Percentiles rank a stretch among this genome's conserved stretches.
phyloP scores from a whole-genome alignment of 2,113 vertebrate genomes.

The Pavo muticus region DNA sequence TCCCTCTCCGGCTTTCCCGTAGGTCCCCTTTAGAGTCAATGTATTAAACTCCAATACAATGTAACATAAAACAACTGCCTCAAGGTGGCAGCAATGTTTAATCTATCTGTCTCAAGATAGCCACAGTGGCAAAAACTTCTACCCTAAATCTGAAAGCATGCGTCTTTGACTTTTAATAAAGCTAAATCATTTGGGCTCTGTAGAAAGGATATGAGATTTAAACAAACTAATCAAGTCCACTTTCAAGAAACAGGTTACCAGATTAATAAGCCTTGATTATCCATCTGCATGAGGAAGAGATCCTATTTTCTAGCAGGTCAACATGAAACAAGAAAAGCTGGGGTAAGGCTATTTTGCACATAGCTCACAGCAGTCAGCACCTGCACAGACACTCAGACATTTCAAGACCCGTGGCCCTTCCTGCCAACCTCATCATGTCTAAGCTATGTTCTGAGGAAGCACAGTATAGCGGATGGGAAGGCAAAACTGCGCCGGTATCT shows the following conservation, averaged over 20 bases:
- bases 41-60: background rate
- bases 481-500: background rate
- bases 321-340: background rate
- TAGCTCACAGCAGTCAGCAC: background rate
- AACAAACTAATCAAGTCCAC: background rate
- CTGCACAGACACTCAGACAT: background rate
- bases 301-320: background rate
- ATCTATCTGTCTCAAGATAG: background rate
- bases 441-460: background rate
- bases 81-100: constrained; percentile 58
- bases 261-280: background rate
- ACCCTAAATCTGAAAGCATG: background rate
- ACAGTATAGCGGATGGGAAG: background rate
- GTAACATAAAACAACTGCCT: background rate
- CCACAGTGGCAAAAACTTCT: background rate
- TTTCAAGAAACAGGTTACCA: background rate
- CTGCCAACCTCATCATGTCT: background rate
- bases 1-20: no score
- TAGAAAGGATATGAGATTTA: background rate
- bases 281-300: background rate
- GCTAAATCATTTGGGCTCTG: background rate
- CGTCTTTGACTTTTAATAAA: background rate
- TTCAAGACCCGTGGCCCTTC: background rate
- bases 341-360: background rate
- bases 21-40: no score